These are phyloP conservation scores for Sebastes nivosus DNA, from an alignment of 2,797 vertebrate species.

Conservation along the genomic window DNA sequence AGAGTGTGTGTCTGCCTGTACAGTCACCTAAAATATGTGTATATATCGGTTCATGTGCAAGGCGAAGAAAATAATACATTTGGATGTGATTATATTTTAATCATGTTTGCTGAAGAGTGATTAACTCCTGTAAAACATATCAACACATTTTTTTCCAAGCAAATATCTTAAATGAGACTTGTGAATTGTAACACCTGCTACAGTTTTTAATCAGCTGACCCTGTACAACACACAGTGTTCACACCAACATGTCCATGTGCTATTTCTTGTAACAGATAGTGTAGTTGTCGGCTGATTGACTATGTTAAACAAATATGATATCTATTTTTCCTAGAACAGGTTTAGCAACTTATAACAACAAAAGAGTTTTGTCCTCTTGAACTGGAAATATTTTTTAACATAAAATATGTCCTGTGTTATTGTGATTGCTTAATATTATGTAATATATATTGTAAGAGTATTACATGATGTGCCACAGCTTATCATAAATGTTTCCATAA, in stretches of 20 bases:
- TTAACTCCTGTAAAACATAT: background rate
- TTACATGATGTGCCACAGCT: background rate
- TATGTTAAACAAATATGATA: no score
- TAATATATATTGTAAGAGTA: background rate
- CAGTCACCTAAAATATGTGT: background rate
- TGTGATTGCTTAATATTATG: background rate
- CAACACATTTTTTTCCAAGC: no score
- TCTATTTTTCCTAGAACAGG: background rate
- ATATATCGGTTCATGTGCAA: background rate
- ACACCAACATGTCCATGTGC: background rate
- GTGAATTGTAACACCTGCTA: conserved; percentile 44
- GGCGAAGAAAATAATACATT: no score
- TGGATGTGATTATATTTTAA: no score
- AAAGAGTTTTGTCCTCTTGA: background rate
- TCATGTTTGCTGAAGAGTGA: background rate
- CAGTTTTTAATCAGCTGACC: conserved; percentile 47
- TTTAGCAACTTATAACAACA: background rate
- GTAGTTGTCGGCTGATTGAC: no score
- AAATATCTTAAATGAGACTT: background rate
- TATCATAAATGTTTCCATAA: background rate
- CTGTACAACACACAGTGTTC: conserved; percentile 3
- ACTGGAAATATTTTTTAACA: background rate
- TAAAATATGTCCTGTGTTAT: background rate
- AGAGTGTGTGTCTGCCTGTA: background rate
- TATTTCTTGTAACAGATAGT: background rate